Evolutionary conservation across 2,797 vertebrate species (phyloP).

Genomic region (Ceryle rudis): DNA sequence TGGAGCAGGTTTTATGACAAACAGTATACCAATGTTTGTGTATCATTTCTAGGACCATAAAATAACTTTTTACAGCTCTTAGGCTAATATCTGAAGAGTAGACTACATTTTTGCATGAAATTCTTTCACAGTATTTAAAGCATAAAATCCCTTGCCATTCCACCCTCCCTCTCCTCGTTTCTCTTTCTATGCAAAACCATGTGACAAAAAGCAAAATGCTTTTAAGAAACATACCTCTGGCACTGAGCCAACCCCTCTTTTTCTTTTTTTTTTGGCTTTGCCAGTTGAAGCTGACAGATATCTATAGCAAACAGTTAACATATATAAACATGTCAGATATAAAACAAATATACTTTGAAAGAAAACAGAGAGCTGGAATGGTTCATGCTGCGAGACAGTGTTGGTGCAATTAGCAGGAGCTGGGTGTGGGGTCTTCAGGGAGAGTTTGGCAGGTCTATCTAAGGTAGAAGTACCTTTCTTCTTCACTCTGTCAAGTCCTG

Average conservation of each 20-base stretch:
- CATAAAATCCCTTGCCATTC: not conserved
- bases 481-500: slow-evolving; percentile 25
- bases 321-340: slow-evolving; percentile 79
- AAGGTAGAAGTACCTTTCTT: slow-evolving; percentile 54
- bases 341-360: slow-evolving; percentile 75
- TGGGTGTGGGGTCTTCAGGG: slow-evolving; percentile 69
- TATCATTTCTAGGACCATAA: slow-evolving; percentile 59
- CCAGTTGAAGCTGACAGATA: slow-evolving; percentile 74
- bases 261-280: not conserved
- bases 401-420: slow-evolving; percentile 42
- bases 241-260: slow-evolving; percentile 6
- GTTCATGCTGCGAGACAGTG: slow-evolving; percentile 35
- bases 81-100: slow-evolving; percentile 41
- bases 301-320: slow-evolving; percentile 76
- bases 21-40: slow-evolving; percentile 47
- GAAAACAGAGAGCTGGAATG: slow-evolving; percentile 66
- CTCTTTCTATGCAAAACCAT: slow-evolving; percentile 28
- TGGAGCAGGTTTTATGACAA: slow-evolving; percentile 59
- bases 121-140: not conserved
- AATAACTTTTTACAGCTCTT: slow-evolving; percentile 49
- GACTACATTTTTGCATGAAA: not conserved
- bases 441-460: not conserved
- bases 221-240: slow-evolving; percentile 57
- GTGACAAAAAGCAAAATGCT: slow-evolving; percentile 54
- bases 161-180: not conserved